Evolutionary conservation across 2,113 vertebrate genomes (phyloP), one percentile per base, ranked within the genome.

Genomic region (Eonycteris spelaea): DNA sequence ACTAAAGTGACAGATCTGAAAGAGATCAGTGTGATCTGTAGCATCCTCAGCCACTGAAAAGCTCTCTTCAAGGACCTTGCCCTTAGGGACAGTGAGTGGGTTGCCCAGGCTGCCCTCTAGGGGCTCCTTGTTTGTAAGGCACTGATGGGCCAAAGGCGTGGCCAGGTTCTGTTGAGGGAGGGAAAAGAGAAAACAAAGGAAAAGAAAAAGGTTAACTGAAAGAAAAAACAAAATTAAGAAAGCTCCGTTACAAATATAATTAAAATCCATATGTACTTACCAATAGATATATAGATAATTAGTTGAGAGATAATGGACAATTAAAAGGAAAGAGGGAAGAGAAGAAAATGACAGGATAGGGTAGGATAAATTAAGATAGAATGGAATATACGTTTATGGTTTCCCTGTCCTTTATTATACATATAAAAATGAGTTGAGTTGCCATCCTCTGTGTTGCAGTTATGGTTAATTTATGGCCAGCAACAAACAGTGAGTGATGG

Each of bases 21-120:
- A 85, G 55, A 78, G 12, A 15, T 6, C 18, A 10, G 10, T 22
- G 15, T 24, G 22, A 35, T 61, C 30, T 10, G 45, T 5, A 38
- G 7, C 6, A 33, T 43, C 71, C 19, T 26, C 2, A 33, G 48
- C 0, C 35, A 19, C 3, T 38, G 45, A 67, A 22, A 21, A 35
- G 35, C 43, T 61, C 18, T 90, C 7, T 55, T 38, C 26, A 40
- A 82, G 43, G n/a, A 83, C 22, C 13, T 51, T 10, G 18, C 11
- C 19, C 35, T 75, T 0, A 33, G 19, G 19, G 40, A 12, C 12
- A 43, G 7, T 15, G 67, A 38, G 7, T 38, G 40, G 5, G 4
- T 12, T 19, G 5, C 13, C 16, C 0, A 51, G 3, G 7, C 18
- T 15, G 10, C 2, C 40, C 4, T 28, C 65, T 18, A 45, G 6